Evolutionary conservation across 2,797 vertebrate species (phyloP).

Genomic region (Platalea minor): DNA sequence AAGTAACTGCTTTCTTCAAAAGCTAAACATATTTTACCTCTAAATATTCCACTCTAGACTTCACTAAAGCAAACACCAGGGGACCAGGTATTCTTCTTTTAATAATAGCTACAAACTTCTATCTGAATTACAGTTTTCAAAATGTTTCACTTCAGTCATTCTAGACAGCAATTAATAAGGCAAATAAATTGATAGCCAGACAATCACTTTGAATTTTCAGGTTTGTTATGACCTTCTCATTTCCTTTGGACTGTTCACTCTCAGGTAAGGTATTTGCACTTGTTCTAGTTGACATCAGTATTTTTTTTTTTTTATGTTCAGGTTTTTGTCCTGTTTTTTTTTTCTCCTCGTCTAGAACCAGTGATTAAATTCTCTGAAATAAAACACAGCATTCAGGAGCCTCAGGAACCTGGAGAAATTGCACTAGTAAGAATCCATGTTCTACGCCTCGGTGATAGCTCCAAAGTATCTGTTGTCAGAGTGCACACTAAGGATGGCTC

Average conservation of each 20-base stretch:
- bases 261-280: neutral
- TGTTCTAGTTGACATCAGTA: neutral
- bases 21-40: neutral
- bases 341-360: slow-evolving; percentile 70
- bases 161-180: neutral
- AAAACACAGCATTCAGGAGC: slow-evolving; percentile 85
- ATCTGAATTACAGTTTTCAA: neutral
- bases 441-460: slow-evolving; percentile 80
- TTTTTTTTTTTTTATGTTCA: neutral
- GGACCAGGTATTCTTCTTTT: neutral
- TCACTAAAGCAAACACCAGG: neutral
- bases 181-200: neutral
- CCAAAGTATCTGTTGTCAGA: slow-evolving; percentile 85
- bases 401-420: slow-evolving; percentile 77
- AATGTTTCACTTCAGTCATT: neutral
- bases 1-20: neutral
- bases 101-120: neutral
- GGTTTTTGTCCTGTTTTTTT: neutral
- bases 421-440: slow-evolving; percentile 81
- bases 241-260: neutral
- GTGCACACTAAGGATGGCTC: slow-evolving; percentile 89
- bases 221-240: neutral
- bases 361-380: slow-evolving; percentile 87
- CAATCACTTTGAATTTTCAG: neutral
- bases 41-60: neutral